Evolutionary conservation across 2,113 vertebrate species (phyloP), one percentile per base, ranked within the genome.

Genomic region (Lynx canadensis): DNA sequence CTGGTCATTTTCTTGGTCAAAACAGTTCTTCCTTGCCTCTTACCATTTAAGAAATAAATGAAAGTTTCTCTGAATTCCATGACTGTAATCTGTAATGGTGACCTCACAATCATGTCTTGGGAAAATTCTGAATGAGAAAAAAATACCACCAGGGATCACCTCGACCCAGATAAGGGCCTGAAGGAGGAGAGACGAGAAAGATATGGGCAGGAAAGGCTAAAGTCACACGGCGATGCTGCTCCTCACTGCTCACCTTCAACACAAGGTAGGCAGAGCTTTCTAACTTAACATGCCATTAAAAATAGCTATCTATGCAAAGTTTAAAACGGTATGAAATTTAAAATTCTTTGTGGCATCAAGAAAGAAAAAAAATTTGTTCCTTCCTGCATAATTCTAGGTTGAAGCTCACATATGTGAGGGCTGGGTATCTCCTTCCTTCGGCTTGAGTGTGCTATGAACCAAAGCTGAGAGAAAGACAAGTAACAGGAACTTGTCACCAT

Each of bases 121-220:
- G 60, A 97, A 90, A 89, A 96, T 96, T 98, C 97, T 95, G 45
- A 95, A 89, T 60, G n/a, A 81, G 84, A 79, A 93, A 95, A 94
- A 94, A 90, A 93, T 45, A 91, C 9, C 31, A 96, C 69, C 3
- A 88, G 63, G 57, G 14, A 81, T 78, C 7, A 94, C 50, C 89
- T 91, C 65, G 95, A 95, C 74, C 48, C 80, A 97, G 60, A 89
- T 31, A 36, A 94, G 52, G 36, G 91, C 50, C 69, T 93, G 92
- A 57, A 89, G 21, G 87, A 94, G 21, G 33, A 81, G 12, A 91
- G 33, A 78, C 31, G 50, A 89, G 91, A 93, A 95, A 74, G 38
- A 50, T 41, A 50, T 0, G 16, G 93, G 31, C 29, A 80, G 45
- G 89, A 79, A 97, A 98, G 83, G 68, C 33, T 78, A 95, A 88